Percentiles rank a stretch among this genome's conserved stretches.
Conservation (phyloP, 2,113 vertebrate species). For the Hystrix cristata region DNA sequence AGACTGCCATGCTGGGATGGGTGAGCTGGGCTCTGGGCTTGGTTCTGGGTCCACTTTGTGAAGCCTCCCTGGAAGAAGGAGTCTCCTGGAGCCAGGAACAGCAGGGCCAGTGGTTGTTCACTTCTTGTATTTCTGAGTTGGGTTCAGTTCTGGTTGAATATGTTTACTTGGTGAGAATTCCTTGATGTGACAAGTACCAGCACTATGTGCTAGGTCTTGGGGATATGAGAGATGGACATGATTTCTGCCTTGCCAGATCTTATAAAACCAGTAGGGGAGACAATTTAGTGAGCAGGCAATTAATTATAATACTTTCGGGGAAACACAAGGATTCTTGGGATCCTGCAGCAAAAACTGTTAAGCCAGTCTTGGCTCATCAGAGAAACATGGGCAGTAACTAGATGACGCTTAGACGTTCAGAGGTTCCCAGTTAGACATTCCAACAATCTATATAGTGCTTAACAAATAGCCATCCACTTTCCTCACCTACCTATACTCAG, state of each 20-base stretch:
- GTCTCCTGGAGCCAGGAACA: background rate
- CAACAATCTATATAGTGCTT: background rate
- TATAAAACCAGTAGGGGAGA: constrained; percentile 13
- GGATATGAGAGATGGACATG: background rate
- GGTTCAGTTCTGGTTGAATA: background rate
- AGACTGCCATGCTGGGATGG: background rate
- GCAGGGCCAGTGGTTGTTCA: background rate
- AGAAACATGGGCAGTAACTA: background rate
- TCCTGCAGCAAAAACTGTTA: background rate
- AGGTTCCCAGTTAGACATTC: background rate
- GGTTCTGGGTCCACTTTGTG: background rate
- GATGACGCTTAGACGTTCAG: background rate
- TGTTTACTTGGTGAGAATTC: background rate
- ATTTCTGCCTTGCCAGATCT: constrained; percentile 21
- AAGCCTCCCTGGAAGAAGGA: background rate
- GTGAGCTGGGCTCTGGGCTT: background rate
- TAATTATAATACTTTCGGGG: constrained; percentile 2
- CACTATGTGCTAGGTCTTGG: background rate
- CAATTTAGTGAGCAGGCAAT: background rate
- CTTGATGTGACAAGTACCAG: background rate
- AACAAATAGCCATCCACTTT: background rate
- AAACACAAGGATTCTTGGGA: background rate
- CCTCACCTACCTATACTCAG: background rate
- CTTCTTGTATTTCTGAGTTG: background rate
- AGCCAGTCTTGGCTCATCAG: background rate